Evolutionary conservation across 2,888 invertebrate genomes (phyloP).

Genomic region (Eristalinus sepulchralis): DNA sequence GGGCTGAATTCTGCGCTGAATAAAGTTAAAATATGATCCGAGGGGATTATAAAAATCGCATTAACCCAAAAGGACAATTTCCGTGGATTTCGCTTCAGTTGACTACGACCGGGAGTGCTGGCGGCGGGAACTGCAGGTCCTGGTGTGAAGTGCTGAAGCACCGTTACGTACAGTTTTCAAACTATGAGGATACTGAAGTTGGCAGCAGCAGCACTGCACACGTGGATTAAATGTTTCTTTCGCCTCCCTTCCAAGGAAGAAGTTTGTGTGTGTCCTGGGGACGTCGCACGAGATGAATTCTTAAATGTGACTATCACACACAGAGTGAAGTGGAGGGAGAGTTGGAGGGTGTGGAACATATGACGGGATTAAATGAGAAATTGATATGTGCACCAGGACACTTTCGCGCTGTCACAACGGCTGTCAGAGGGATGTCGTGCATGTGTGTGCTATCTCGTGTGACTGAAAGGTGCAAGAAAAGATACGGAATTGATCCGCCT

Average conservation of each 20-base stretch:
- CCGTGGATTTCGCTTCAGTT: slow-evolving; percentile 51
- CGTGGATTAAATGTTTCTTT: slow-evolving; percentile 53
- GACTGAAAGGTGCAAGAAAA: slow-evolving; percentile 3
- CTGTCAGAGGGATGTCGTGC: slow-evolving; percentile 1
- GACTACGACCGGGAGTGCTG: slow-evolving; percentile 38
- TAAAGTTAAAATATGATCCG: slow-evolving; percentile 66
- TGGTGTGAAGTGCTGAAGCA: slow-evolving; percentile 42
- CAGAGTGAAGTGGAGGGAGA: slow-evolving; percentile 38
- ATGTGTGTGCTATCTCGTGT: not conserved
- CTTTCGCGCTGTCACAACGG: slow-evolving; percentile 17
- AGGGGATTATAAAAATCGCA: slow-evolving; percentile 67
- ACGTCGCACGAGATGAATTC: not conserved
- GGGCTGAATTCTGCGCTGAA: not conserved
- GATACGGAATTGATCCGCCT: not conserved
- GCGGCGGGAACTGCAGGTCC: not conserved
- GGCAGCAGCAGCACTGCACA: slow-evolving; percentile 74
- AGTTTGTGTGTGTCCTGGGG: not conserved
- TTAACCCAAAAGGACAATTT: slow-evolving; percentile 67
- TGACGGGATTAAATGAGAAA: slow-evolving; percentile 55
- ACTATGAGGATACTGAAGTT: slow-evolving; percentile 50
- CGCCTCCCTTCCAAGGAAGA: not conserved
- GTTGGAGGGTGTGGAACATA: slow-evolving; percentile 47
- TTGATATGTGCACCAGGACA: slow-evolving; percentile 25
- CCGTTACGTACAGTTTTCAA: slow-evolving; percentile 22
- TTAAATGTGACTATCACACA: slow-evolving; percentile 52